These are phyloP conservation scores for Heloderma charlesbogerti DNA, from an alignment of 2,113 vertebrate species.

Conservation along the genomic window DNA sequence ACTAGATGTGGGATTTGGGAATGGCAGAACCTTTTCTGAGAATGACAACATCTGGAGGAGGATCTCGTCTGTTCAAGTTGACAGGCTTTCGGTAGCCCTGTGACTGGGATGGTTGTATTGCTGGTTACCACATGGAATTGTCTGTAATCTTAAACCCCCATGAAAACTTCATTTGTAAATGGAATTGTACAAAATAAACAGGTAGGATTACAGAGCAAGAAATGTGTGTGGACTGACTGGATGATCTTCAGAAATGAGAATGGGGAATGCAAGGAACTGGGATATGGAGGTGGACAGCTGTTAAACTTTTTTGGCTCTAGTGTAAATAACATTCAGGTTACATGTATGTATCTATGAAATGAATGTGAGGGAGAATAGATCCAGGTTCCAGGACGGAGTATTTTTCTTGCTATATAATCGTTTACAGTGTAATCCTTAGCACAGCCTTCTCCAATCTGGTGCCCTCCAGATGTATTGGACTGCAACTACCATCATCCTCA, in stretches of 20 bases:
- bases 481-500: neutral
- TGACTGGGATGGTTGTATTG: neutral
- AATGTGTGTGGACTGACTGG: neutral
- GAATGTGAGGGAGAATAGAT: neutral
- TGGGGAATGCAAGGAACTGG: neutral
- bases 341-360: neutral
- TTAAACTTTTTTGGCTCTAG: neutral
- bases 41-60: neutral
- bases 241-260: neutral
- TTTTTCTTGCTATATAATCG: neutral
- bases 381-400: neutral
- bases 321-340: neutral
- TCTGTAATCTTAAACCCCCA: neutral
- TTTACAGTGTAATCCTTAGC: neutral
- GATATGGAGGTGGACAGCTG: neutral
- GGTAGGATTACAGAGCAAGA: neutral
- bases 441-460: neutral
- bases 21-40: neutral
- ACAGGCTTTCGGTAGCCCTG: neutral
- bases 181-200: constrained; percentile 29
- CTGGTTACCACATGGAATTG: neutral
- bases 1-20: neutral
- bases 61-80: neutral
- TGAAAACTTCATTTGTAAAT: constrained; percentile 18
- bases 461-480: neutral